Percentiles rank a stretch among this genome's conserved stretches.
These are phyloP conservation scores for Zaprionus ornatus DNA, from an alignment of 1,140 invertebrate species.

Conservation along the genomic window DNA sequence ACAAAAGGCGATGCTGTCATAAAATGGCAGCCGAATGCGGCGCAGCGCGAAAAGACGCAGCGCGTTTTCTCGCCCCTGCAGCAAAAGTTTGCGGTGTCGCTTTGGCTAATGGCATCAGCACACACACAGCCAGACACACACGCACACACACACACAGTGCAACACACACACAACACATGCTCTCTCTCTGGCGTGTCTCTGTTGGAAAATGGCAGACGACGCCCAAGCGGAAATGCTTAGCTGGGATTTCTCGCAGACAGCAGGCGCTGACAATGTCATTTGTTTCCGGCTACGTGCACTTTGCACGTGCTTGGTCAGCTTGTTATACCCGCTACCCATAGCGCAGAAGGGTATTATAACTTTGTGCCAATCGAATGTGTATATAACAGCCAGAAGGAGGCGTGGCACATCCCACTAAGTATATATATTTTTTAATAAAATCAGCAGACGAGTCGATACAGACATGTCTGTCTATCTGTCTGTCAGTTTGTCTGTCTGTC, in stretches of 20 bases:
- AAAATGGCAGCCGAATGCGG: constrained; percentile 65
- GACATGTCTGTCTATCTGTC: too few relatives aligned
- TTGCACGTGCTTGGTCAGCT: constrained; percentile 50
- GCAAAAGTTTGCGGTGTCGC: constrained; percentile 43
- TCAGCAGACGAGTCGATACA: too few relatives aligned
- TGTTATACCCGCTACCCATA: not conserved
- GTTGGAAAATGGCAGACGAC: constrained; percentile 42
- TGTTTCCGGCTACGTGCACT: constrained; percentile 77
- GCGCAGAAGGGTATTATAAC: too few relatives aligned
- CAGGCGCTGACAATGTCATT: constrained; percentile 77
- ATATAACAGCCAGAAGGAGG: too few relatives aligned
- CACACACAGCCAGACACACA: constrained; percentile 27
- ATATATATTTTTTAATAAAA: too few relatives aligned
- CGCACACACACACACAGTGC: constrained; percentile 8
- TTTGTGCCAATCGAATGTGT: too few relatives aligned
- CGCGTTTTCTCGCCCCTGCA: constrained; percentile 41
- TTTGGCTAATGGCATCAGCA: constrained; percentile 67
- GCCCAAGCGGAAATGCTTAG: constrained; percentile 73
- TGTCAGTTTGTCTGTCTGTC: too few relatives aligned
- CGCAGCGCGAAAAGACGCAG: constrained; percentile 30
- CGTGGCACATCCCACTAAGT: too few relatives aligned
- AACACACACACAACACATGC: constrained; percentile 26
- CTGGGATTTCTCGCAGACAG: constrained; percentile 67
- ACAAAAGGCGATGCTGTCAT: constrained; percentile 65
- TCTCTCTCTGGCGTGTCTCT: not conserved